phyloP scores from a whole-genome alignment of 2,797 vertebrate genomes.

The Podarcis lilfordi region DNA sequence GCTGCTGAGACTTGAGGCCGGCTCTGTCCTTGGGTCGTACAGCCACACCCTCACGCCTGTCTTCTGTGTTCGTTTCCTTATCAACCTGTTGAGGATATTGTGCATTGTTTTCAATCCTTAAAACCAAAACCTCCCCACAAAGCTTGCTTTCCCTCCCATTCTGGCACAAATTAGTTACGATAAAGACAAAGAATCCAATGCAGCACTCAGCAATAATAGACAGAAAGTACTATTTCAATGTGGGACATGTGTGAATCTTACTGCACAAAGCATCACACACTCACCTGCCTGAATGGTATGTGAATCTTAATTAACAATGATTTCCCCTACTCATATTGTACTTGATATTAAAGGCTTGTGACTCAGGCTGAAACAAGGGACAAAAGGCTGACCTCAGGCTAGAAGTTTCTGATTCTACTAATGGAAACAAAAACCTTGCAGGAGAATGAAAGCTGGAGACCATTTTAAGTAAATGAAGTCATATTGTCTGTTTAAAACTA shows the following conservation, averaged over 20 bases:
- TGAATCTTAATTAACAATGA: not conserved
- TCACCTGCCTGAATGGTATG: not conserved
- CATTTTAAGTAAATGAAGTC: not conserved
- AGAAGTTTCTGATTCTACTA: not conserved
- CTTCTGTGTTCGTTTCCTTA: conserved; percentile 86
- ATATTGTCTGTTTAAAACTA: not conserved
- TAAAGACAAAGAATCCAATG: not conserved
- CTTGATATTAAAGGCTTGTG: not conserved
- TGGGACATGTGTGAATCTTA: not conserved
- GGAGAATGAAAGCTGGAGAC: not conserved
- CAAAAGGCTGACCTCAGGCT: not conserved
- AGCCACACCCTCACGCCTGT: conserved; percentile 47
- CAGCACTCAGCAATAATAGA: not conserved
- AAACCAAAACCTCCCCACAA: not conserved
- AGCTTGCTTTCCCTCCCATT: not conserved
- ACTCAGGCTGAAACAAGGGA: not conserved
- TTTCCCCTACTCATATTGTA: not conserved
- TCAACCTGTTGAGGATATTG: conserved; percentile 76
- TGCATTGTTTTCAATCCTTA: conserved; percentile 12
- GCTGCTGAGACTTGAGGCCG: conserved; percentile 75
- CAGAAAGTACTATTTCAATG: not conserved
- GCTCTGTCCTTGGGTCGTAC: conserved; percentile 81
- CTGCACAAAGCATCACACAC: not conserved
- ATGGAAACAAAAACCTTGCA: not conserved
- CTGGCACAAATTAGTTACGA: not conserved